Percentiles rank a stretch among this genome's conserved stretches.
Evolutionary conservation across 1,140 invertebrate genomes (phyloP).

Genomic region (Zelostemma sp.): DNA sequence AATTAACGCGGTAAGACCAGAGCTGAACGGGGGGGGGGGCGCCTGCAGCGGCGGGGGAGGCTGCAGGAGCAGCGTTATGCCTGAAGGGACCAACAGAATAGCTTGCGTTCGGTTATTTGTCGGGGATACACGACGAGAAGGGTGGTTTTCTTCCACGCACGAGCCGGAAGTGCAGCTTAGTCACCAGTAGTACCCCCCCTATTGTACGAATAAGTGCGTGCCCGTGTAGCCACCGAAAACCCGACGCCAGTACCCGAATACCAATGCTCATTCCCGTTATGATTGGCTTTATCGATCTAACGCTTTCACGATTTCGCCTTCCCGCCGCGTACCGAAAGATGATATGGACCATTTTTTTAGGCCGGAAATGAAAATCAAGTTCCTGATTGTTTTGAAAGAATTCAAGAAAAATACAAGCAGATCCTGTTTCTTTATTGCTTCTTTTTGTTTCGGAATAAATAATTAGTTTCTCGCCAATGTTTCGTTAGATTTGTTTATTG

Average conservation of each 20-base stretch:
- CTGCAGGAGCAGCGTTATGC: background rate
- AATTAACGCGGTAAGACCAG: constrained; percentile 57
- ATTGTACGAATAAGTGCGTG: constrained; percentile 38
- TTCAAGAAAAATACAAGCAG: no score
- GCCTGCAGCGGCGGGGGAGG: constrained; percentile 12
- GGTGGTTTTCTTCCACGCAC: background rate
- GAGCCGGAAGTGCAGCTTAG: constrained; percentile 39
- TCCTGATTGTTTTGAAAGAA: no score
- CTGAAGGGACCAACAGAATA: constrained; percentile 25
- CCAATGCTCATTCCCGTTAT: background rate
- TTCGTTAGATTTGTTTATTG: no score
- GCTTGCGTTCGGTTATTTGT: constrained; percentile 47
- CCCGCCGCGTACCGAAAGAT: no score
- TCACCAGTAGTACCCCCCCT: constrained; percentile 23
- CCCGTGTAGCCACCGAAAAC: constrained; percentile 37
- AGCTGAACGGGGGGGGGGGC: constrained; percentile 11
- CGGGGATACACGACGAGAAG: constrained; percentile 24
- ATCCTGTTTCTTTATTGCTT: no score
- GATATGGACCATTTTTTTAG: background rate
- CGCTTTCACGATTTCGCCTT: background rate
- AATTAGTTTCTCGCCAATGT: no score
- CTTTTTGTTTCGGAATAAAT: no score
- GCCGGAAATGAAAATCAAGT: background rate
- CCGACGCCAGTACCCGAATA: background rate
- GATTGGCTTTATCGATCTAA: background rate